Evolutionary conservation across 2,113 vertebrate species (phyloP).

Genomic region (Chionomys nivalis): DNA sequence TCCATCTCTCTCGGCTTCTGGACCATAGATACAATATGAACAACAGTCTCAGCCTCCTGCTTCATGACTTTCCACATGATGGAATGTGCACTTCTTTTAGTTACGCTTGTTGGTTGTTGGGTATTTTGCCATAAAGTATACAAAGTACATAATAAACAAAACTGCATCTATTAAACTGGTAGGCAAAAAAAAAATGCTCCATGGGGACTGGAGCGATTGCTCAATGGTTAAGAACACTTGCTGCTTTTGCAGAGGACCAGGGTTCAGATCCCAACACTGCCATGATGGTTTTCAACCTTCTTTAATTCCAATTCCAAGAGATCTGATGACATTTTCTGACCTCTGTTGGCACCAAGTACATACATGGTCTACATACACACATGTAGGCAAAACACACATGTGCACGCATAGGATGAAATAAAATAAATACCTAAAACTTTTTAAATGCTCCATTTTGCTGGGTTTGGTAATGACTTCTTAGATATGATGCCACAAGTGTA

Average conservation of each 20-base stretch:
- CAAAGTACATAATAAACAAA: not conserved
- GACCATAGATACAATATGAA: too few species aligned
- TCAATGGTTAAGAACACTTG: not conserved
- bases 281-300: not conserved
- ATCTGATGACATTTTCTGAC: not conserved
- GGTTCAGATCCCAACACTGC: not conserved
- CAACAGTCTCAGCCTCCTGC: not conserved
- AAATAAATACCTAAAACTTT: not conserved
- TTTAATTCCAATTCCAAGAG: not conserved
- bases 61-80: not conserved
- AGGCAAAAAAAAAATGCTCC: not conserved
- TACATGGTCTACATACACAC: not conserved
- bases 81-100: not conserved
- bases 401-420: not conserved
- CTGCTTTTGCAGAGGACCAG: not conserved
- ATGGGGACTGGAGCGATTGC: not conserved
- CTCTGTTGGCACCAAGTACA: not conserved
- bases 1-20: not conserved
- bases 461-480: not conserved
- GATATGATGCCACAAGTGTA: not conserved
- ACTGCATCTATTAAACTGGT: not conserved
- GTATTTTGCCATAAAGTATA: not conserved
- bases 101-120: not conserved
- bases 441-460: not conserved
- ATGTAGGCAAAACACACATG: not conserved